phyloP scores from a whole-genome alignment of 2,113 vertebrate species.

The Grammomys surdaster region DNA sequence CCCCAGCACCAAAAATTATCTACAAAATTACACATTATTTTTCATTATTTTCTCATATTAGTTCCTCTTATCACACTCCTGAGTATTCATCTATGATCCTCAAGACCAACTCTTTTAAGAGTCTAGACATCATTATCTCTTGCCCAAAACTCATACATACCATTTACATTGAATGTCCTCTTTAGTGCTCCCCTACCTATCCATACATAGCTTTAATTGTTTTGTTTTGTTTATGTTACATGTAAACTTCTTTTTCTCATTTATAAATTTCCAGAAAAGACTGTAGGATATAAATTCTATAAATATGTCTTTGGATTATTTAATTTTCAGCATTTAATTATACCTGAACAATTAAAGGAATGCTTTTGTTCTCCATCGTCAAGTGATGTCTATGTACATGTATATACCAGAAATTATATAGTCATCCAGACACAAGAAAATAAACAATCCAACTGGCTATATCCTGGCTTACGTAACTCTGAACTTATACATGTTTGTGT shows the following conservation, averaged over 20 bases:
- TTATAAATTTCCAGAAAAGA: conserved; percentile 43
- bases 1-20: not conserved
- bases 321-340: not conserved
- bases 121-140: not conserved
- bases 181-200: not conserved
- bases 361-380: not conserved
- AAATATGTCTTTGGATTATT: not conserved
- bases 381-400: not conserved
- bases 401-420: not conserved
- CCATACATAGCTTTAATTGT: not conserved
- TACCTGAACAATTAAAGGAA: not conserved
- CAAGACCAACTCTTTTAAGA: not conserved
- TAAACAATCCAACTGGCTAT: not conserved
- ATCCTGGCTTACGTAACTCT: accelerated
- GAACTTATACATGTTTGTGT: not conserved
- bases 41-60: not conserved
- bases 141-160: too few relatives aligned
- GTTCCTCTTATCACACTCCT: not conserved
- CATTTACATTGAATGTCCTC: not conserved
- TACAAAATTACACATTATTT: not conserved
- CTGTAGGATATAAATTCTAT: not conserved
- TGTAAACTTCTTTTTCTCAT: not conserved
- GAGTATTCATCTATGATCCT: not conserved
- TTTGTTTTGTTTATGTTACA: not conserved
- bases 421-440: not conserved